Base-by-base conservation (phyloP, 2,888 invertebrate genomes). In the Oeneis ivallda region DNA sequence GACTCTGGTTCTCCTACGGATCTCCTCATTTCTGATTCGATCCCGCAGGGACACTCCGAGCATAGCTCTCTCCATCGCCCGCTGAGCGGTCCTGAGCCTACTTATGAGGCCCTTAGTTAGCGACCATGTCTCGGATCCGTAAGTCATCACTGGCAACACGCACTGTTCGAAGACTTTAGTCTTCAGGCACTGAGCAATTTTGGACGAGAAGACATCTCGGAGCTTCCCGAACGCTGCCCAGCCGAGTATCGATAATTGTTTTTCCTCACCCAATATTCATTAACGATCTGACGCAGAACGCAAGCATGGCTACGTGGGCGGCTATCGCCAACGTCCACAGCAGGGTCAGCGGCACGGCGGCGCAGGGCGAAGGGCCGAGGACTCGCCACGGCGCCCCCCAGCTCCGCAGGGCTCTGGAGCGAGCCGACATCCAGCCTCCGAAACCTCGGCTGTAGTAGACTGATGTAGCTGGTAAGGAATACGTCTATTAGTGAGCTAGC, bases 371-470 rank as follows among this genome's bases (percentile, higher is more conserved):
- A 1, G 92, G 92, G 0, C 91, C 92, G 1, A 92, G 76, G 0
- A 83, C 92, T 50, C 92, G 71, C 91, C 91, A 92, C 0, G 92
- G 91, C 0, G 83, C 80, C 0, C 89, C 89, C 91, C 90, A 92
- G 34, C 58, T 74, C 1, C 78, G 76, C 0, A 82, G 77, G 0
- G 85, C 71, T 34, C 83, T 75, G 0, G 87, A 78, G n/a, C 87
- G 75, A 8, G 90, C 85, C 0, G 88, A 83, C 8, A 80, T 83
- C 91, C 91, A 92, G 0, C 92, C 92, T 1, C 92, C 91, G 64
- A 91, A 91, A 0, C 92, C 92, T 8, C 92, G 79, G 69, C 91
- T 92, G 79, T 84, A 92, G 86, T 92, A 92, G 4, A 91, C 87
- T 70, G 92, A 92, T 60, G 81, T 84, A 1, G 91, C 91, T 92